phyloP scores from a whole-genome alignment of 2,113 vertebrate species.

The Ranitomeya imitator region DNA sequence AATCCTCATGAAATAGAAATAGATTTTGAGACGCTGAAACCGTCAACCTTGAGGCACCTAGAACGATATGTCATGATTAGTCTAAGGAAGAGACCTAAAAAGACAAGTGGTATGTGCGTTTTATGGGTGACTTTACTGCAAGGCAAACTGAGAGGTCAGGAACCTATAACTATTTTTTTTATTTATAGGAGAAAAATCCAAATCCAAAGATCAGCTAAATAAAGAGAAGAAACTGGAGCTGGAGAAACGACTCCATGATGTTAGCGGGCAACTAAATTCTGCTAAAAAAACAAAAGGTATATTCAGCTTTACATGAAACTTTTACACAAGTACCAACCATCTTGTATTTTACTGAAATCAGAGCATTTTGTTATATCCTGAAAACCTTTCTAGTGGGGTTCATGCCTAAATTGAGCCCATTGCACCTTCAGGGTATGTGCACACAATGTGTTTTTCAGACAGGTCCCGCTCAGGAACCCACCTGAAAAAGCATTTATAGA shows the following conservation, averaged over 20 bases:
- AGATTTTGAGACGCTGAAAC: constrained; percentile 86
- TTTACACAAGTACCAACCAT: neutral
- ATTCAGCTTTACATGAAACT: too few relatives aligned
- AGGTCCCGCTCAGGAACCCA: too few relatives aligned
- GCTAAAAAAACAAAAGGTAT: constrained; percentile 64
- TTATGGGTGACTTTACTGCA: neutral
- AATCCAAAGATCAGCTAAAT: constrained; percentile 67
- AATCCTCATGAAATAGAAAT: constrained; percentile 83
- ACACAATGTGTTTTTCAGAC: too few relatives aligned
- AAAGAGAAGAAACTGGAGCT: constrained; percentile 69
- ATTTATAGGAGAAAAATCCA: constrained; percentile 67
- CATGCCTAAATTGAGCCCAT: too few relatives aligned
- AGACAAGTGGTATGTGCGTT: constrained; percentile 71
- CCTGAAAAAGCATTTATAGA: too few relatives aligned
- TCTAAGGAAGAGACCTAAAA: constrained; percentile 75
- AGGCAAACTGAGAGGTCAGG: neutral
- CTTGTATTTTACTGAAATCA: neutral
- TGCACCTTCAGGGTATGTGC: too few relatives aligned
- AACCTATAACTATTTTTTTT: constrained; percentile 48
- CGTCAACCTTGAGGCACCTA: constrained; percentile 83
- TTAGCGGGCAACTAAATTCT: constrained; percentile 66
- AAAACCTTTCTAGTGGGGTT: neutral
- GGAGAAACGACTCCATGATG: constrained; percentile 67
- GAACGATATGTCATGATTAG: constrained; percentile 80
- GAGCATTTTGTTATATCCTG: neutral